Percentiles rank a stretch among this genome's conserved stretches.
These are phyloP conservation scores for Paracentrotus lividus DNA, from an alignment of 53 echinoderm and acorn worm genomes.

Conservation along the genomic window DNA sequence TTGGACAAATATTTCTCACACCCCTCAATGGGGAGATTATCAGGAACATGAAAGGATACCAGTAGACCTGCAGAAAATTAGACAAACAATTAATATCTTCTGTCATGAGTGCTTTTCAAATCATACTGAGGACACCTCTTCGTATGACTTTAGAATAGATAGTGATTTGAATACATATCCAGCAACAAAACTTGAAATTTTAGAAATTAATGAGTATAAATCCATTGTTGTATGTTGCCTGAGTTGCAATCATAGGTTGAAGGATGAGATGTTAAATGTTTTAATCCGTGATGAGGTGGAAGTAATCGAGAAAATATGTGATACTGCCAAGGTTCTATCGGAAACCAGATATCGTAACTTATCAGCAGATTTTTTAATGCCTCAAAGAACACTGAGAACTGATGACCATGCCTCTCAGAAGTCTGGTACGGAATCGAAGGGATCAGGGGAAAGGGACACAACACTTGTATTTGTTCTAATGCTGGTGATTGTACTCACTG, in stretches of 20 bases:
- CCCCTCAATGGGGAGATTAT: not conserved
- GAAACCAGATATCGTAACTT: not conserved
- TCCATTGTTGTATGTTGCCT: not conserved
- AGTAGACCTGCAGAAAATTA: not conserved
- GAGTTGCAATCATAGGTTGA: not conserved
- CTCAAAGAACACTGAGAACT: not conserved
- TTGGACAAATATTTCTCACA: slow-evolving; percentile 32
- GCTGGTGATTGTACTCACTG: slow-evolving; percentile 56
- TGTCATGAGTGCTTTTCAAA: not conserved
- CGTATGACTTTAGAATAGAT: not conserved
- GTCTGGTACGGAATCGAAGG: not conserved
- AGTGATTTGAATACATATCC: not conserved
- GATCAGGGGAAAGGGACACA: not conserved
- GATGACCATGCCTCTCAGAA: not conserved
- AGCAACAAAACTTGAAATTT: not conserved
- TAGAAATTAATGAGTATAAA: not conserved
- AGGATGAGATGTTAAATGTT: not conserved
- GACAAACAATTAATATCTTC: not conserved
- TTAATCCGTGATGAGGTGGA: not conserved
- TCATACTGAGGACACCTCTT: not conserved
- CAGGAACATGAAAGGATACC: not conserved
- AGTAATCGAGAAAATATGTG: not conserved
- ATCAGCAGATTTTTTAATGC: not conserved
- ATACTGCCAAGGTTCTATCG: not conserved
- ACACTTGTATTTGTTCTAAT: slow-evolving; percentile 68